A percentile compares a stretch with the other conserved stretches of the same genome.
Conservation (phyloP, 2,113 vertebrate genomes). For the Agelaius tricolor region DNA sequence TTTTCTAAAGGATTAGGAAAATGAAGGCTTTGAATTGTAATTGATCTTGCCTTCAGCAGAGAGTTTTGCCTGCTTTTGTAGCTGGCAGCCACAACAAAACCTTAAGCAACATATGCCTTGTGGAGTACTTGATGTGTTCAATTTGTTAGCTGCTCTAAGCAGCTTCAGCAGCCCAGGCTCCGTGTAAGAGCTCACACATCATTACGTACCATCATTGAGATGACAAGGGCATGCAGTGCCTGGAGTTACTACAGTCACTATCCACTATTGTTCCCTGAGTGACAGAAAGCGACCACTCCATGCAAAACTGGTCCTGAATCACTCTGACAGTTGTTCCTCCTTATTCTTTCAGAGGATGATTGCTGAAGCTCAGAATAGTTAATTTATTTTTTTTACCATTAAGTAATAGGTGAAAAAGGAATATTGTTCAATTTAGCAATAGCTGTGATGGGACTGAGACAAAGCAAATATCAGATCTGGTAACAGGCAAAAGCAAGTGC, state of each 20-base stretch:
- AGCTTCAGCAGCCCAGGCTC: neutral
- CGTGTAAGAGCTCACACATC: neutral
- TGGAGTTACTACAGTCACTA: neutral
- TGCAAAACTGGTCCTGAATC: neutral
- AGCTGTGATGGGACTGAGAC: neutral
- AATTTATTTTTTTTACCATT: neutral
- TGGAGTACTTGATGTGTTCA: neutral
- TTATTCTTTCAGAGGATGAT: neutral
- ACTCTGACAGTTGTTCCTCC: neutral
- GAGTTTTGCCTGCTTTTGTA: neutral
- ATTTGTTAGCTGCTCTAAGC: neutral
- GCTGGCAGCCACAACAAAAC: neutral
- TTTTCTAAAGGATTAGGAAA: conserved; percentile 47
- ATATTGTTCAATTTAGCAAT: neutral
- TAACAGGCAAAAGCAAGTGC: neutral
- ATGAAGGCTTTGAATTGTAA: conserved; percentile 28
- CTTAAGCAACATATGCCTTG: neutral
- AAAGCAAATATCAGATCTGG: neutral
- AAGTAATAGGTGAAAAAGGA: neutral
- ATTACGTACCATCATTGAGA: neutral
- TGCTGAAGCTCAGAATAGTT: neutral
- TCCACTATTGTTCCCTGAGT: neutral
- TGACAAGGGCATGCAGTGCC: neutral
- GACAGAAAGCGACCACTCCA: neutral
- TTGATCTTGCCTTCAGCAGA: neutral